Percentiles rank a stretch among this genome's conserved stretches.
phyloP scores from a whole-genome alignment of 2,888 invertebrate genomes.

The Hanleya hanleyi region DNA sequence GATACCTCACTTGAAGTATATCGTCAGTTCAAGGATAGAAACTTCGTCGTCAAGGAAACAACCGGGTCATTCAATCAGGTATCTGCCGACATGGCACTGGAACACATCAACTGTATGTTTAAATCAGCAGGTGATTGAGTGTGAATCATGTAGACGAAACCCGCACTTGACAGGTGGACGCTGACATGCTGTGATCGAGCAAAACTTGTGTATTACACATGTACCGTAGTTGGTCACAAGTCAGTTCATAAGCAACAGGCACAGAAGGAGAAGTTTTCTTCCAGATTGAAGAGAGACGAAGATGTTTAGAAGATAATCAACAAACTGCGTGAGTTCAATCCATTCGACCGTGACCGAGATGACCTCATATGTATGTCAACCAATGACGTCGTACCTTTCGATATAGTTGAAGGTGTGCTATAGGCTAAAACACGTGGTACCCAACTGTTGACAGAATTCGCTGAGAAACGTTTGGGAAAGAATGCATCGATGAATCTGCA shows the following conservation, averaged over 20 bases:
- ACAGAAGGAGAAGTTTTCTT: neutral
- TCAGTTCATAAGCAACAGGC: neutral
- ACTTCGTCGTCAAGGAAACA: conserved; percentile 27
- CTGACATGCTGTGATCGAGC: too few species aligned
- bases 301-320: neutral
- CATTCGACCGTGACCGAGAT: neutral
- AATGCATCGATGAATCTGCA: neutral
- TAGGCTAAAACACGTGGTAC: neutral
- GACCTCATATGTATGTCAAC: neutral
- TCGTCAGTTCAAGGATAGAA: conserved; percentile 21
- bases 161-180: too few species aligned
- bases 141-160: too few species aligned
- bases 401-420: neutral
- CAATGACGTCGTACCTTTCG: neutral
- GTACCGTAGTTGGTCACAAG: too few species aligned
- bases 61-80: conserved; percentile 27
- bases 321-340: neutral
- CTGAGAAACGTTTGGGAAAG: neutral
- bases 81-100: conserved; percentile 15
- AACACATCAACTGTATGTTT: conserved; percentile 2
- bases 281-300: neutral
- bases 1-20: neutral
- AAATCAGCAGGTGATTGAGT: too few species aligned
- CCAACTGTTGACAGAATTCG: neutral
- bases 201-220: too few species aligned